Evolutionary conservation across 2,113 vertebrate species (phyloP).

Genomic region (Sylvietta virens): DNA sequence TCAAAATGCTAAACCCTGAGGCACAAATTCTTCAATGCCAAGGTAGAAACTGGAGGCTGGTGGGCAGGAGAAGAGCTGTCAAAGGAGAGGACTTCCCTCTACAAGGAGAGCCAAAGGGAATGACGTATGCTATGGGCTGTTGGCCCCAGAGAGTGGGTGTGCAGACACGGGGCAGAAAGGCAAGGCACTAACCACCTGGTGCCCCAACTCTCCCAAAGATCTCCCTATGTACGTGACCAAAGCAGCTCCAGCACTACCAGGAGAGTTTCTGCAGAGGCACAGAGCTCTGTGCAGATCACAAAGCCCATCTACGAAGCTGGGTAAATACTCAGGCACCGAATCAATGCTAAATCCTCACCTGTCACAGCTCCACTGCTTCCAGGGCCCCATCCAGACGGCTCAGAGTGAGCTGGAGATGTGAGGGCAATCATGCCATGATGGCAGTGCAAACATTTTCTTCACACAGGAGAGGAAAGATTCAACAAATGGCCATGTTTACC

Average conservation of each 20-base stretch:
- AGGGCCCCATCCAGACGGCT: neutral
- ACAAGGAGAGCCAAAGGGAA: neutral
- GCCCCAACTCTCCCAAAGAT: neutral
- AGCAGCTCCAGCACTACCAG: neutral
- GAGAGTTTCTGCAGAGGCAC: neutral
- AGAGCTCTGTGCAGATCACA: neutral
- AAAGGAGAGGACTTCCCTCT: neutral
- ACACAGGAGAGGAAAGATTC: neutral
- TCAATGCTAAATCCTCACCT: neutral
- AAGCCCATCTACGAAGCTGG: neutral
- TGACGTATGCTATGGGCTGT: rapidly evolving
- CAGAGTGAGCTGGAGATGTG: neutral
- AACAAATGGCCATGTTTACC: constrained; percentile 29
- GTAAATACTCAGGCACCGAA: neutral
- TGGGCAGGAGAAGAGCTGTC: neutral
- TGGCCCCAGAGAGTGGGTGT: neutral
- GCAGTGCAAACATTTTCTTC: constrained; percentile 21
- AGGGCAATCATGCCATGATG: neutral
- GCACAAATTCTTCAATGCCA: rapidly evolving
- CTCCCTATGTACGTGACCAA: rapidly evolving
- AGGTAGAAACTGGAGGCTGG: neutral
- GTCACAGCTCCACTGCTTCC: neutral
- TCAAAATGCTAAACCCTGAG: neutral
- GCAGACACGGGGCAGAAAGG: neutral
- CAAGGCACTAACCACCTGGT: neutral